These are phyloP conservation scores for Sesia bembeciformis DNA, from an alignment of 2,888 invertebrate species.

Conservation along the genomic window DNA sequence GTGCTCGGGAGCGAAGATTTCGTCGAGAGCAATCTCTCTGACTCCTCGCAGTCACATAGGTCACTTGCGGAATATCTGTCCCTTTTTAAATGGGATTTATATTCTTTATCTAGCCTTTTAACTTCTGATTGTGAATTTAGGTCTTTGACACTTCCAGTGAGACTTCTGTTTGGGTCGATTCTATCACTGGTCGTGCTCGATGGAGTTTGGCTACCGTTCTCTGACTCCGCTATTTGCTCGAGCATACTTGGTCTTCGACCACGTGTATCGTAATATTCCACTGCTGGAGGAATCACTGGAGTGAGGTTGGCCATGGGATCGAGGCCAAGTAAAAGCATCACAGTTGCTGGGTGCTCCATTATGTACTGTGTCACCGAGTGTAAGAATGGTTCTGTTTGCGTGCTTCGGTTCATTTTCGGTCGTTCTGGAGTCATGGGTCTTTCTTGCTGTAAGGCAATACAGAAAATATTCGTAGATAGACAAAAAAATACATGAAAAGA, in stretches of 20 bases:
- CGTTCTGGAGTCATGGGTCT: conserved; percentile 54
- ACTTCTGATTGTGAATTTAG: conserved; percentile 41
- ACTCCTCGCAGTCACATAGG: conserved; percentile 76
- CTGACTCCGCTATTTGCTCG: conserved; percentile 62
- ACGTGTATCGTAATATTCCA: conserved; percentile 63
- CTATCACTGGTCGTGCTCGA: conserved; percentile 57
- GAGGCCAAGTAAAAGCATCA: conserved; percentile 82
- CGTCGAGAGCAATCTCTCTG: conserved; percentile 70
- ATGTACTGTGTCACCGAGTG: conserved; percentile 78
- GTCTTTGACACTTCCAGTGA: conserved; percentile 45
- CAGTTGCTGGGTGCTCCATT: conserved; percentile 81
- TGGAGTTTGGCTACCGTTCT: conserved; percentile 58
- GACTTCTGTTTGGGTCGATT: conserved; percentile 39
- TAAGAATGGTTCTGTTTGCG: conserved; percentile 78
- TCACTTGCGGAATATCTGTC: conserved; percentile 82
- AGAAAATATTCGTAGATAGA: not conserved
- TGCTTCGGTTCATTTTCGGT: conserved; percentile 54
- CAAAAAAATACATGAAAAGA: too few relatives aligned
- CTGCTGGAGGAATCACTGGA: conserved; percentile 50
- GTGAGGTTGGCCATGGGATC: conserved; percentile 73
- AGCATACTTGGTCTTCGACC: conserved; percentile 53
- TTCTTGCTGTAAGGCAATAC: conserved; percentile 37
- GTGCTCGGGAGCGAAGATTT: conserved; percentile 76
- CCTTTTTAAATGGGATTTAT: conserved; percentile 43
- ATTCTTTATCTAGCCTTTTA: conserved; percentile 49